Percentiles rank a stretch among this genome's conserved stretches.
phyloP scores from a whole-genome alignment of 1,140 invertebrate genomes.

The Proctacanthus coquilletti region DNA sequence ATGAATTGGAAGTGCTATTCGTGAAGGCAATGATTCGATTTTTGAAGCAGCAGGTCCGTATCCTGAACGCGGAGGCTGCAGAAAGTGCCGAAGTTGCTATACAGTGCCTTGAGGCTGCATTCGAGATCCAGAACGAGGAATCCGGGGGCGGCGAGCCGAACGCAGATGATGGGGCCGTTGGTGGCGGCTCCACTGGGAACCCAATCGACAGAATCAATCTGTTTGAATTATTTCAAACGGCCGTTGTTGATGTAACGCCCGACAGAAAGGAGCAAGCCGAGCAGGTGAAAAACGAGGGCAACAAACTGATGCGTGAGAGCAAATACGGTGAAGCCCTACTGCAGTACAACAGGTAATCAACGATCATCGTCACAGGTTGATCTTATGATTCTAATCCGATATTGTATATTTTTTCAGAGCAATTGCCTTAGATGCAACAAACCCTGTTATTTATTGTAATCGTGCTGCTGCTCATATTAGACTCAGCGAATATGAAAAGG shows the following conservation, averaged over 20 bases:
- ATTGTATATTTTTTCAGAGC: conserved; percentile 40
- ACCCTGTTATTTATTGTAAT: conserved; percentile 92
- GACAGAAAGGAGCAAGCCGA: conserved; percentile 52
- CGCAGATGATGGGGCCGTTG: neutral
- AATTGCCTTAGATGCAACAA: conserved; percentile 66
- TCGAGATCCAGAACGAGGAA: conserved; percentile 36
- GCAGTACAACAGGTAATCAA: conserved; percentile 57
- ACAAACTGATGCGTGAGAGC: conserved; percentile 69
- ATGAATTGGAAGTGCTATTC: conserved; percentile 23
- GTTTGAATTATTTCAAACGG: conserved; percentile 32
- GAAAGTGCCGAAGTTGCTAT: conserved; percentile 72
- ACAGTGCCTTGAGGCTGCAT: conserved; percentile 74
- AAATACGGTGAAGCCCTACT: conserved; percentile 64
- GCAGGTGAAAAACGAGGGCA: conserved; percentile 67
- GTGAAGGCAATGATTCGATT: conserved; percentile 23
- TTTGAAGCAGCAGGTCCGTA: conserved; percentile 19
- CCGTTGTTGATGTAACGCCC: conserved; percentile 26
- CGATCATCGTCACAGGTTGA: neutral
- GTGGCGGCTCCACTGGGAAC: conserved; percentile 1
- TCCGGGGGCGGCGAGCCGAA: conserved; percentile 27
- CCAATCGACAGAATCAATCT: conserved; percentile 23
- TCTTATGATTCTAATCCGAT: conserved; percentile 1
- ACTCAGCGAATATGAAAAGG: conserved; percentile 59
- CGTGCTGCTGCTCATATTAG: conserved; percentile 83
- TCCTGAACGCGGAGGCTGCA: conserved; percentile 40